Percentiles rank a stretch among this genome's conserved stretches.
phyloP scores from a whole-genome alignment of 1,140 invertebrate species.

The Danaus plexippus region DNA sequence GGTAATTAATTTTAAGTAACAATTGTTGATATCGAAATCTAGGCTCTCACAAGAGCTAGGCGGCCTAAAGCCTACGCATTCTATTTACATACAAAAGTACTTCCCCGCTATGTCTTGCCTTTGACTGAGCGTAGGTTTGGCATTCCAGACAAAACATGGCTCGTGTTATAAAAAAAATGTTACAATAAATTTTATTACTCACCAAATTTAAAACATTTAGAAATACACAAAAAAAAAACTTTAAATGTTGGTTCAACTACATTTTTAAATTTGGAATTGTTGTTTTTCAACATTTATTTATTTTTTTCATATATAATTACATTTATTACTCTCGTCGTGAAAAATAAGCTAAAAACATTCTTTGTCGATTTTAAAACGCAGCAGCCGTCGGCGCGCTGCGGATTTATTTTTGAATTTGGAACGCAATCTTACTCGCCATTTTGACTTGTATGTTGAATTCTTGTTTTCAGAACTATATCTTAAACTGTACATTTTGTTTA shows the following conservation, averaged over 20 bases:
- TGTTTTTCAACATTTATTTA: no score
- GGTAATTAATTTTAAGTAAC: conserved; percentile 25
- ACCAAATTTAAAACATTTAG: no score
- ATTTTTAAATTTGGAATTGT: no score
- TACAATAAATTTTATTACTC: conserved; percentile 7
- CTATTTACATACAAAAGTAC: conserved; percentile 69
- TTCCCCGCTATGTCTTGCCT: conserved; percentile 39
- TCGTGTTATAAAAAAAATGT: conserved; percentile 14
- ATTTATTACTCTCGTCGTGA: no score
- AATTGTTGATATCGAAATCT: conserved; percentile 29
- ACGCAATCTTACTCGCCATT: conserved; percentile 65
- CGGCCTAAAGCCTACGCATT: conserved; percentile 54
- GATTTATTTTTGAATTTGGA: conserved; percentile 71
- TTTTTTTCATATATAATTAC: no score
- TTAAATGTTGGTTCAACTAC: no score
- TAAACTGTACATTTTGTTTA: no score
- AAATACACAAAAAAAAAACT: no score
- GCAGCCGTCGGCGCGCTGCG: conserved; percentile 41
- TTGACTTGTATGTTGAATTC: conserved; percentile 55
- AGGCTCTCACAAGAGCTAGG: conserved; percentile 34
- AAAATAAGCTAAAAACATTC: conserved; percentile 18
- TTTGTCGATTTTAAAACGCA: conserved; percentile 62
- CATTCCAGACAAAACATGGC: conserved; percentile 32
- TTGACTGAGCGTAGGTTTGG: conserved; percentile 53
- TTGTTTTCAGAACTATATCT: conserved; percentile 32